Base-by-base conservation (phyloP, 2,113 vertebrate genomes). In the Otis tarda region DNA sequence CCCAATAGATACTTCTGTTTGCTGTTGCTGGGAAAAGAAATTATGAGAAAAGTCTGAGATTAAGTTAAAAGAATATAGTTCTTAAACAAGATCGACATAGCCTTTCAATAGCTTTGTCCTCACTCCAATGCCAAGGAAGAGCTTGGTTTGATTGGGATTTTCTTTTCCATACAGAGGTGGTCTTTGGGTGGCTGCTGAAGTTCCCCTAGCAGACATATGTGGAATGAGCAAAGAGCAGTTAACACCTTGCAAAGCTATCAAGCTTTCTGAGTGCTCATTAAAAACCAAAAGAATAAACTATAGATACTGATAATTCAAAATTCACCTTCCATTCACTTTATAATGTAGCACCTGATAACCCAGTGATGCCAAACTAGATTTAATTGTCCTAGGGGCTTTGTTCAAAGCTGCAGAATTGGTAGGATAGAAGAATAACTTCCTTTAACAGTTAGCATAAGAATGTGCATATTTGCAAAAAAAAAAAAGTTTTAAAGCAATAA, bases 301-400 rank as follows among this genome's bases (percentile, higher is more conserved):
- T 63, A 77, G 45, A 37, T 83, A 43, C 57, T 93, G 84, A 53
- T 77, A 84, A 93, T 87, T 96, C 88, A 87, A 81, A 89, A 89
- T 80, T 88, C 27, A 77, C 19, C 91, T 81, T 88, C 59, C 31
- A 68, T 52, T 92, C 60, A 55, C 73, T 96, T 95, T 93, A 56
- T 53, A 68, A 13, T 59, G 50, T 90, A 67, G 73, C 49, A 81
- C 53, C 70, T 95, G 16, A 68, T 89, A 96, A 94, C 82, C 80
- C 33, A 7, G 12, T 89, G 61, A 93, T 92, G 77, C 56, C 74
- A 93, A 90, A 92, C 68, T 90, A 91, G 71, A 33, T 88, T 64
- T 65, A 86, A 79, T 93, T 90, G 95, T 89, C 88, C 65, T 28
- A 57, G 19, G 28, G 23, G 3, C 55, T 94, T 97, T 97, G 45